A percentile compares a stretch with the other conserved stretches of the same genome.
Conservation (phyloP, 64 coral and sea anemone genomes). For the Actinia equina region DNA sequence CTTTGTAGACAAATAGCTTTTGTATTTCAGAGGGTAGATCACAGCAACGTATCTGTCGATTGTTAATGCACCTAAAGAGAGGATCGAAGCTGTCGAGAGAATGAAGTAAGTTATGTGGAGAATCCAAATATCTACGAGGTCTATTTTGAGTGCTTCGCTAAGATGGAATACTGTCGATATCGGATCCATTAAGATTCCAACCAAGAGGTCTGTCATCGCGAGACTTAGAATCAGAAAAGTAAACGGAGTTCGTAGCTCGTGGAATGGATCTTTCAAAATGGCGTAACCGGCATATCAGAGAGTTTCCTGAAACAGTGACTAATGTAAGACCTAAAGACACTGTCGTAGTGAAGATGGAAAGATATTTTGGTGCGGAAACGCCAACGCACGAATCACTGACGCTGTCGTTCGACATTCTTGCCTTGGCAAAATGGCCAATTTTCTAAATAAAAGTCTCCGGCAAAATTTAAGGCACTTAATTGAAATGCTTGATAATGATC, state of each 20-base stretch:
- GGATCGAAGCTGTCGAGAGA: constrained; percentile 40
- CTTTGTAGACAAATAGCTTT: constrained; percentile 43
- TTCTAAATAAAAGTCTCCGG: no score
- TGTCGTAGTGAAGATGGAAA: no score
- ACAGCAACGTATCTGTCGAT: constrained; percentile 73
- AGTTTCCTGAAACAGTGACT: constrained; percentile 53
- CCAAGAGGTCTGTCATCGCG: constrained; percentile 45
- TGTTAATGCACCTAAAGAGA: constrained; percentile 23
- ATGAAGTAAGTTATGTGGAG: constrained; percentile 59
- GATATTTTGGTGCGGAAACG: no score
- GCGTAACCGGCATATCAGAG: constrained; percentile 73
- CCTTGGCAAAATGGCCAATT: no score
- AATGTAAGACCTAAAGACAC: background rate
- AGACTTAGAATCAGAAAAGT: constrained; percentile 33
- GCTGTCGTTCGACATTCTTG: no score
- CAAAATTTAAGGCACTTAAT: no score
- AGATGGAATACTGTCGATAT: no score
- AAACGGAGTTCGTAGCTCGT: constrained; percentile 69
- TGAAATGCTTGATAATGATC: no score
- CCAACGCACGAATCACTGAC: no score
- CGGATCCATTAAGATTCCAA: constrained; percentile 61
- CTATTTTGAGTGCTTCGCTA: constrained; percentile 13
- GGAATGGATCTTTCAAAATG: constrained; percentile 67
- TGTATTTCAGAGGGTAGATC: constrained; percentile 50
- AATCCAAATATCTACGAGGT: constrained; percentile 35